These are phyloP conservation scores for Platichthys flesus DNA, from an alignment of 2,113 vertebrate species.

Conservation along the genomic window DNA sequence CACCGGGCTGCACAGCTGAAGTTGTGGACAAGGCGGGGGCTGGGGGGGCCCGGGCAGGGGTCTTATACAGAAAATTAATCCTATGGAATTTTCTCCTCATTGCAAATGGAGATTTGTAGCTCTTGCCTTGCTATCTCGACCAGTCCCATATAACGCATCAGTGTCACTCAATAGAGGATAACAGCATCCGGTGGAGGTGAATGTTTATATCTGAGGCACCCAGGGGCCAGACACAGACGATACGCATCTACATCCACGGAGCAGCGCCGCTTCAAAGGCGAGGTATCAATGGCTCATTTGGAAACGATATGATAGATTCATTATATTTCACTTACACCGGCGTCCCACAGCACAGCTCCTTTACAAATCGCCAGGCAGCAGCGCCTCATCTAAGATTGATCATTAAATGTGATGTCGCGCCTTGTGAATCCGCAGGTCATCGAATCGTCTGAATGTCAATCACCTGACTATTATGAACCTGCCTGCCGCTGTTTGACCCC, in stretches of 20 bases:
- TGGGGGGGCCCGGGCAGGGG: slow-evolving; percentile 68
- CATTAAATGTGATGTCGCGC: slow-evolving; percentile 36
- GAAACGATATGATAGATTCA: slow-evolving; percentile 77
- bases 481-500: slow-evolving; percentile 10
- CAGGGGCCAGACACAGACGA: slow-evolving; percentile 68
- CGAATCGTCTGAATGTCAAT: slow-evolving; percentile 62
- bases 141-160: slow-evolving; percentile 75
- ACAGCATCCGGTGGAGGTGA: slow-evolving; percentile 72
- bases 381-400: slow-evolving; percentile 56
- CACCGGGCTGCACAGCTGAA: slow-evolving; percentile 86
- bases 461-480: slow-evolving; percentile 57
- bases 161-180: slow-evolving; percentile 75
- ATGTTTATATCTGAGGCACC: slow-evolving; percentile 73
- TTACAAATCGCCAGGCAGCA: slow-evolving; percentile 56
- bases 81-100: slow-evolving; percentile 86
- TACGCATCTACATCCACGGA: slow-evolving; percentile 68
- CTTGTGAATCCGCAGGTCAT: slow-evolving; percentile 36
- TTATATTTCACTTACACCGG: slow-evolving; percentile 75
- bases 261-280: slow-evolving; percentile 67
- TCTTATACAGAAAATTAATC: slow-evolving; percentile 86
- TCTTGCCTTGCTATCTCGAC: slow-evolving; percentile 78
- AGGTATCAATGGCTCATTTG: slow-evolving; percentile 75
- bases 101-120: slow-evolving; percentile 85
- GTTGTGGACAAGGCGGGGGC: slow-evolving; percentile 76
- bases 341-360: slow-evolving; percentile 66